Percentiles rank a stretch among this genome's conserved stretches.
Conservation (phyloP, 2,797 vertebrate genomes). For the Brachyrhaphis roseni region DNA sequence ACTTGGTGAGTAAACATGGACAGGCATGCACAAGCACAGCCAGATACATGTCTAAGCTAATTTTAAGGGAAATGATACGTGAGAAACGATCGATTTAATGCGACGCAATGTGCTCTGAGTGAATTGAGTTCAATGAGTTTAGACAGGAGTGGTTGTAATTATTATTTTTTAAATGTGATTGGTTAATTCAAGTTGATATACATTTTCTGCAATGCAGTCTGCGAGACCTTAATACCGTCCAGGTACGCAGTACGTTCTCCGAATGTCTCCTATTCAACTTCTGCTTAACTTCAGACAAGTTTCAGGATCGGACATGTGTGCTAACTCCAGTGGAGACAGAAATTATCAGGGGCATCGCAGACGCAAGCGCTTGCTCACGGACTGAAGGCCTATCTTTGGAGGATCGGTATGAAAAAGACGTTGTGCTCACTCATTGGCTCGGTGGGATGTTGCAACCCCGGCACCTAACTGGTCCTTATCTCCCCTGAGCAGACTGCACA, state of each 20-base stretch:
- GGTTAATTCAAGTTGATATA: background rate
- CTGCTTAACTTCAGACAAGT: conserved; percentile 38
- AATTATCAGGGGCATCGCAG: conserved; percentile 74
- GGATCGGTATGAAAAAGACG: conserved; percentile 79
- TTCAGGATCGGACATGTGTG: conserved; percentile 37
- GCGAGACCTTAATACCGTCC: background rate
- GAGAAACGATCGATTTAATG: conserved; percentile 7
- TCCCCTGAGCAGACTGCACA: conserved; percentile 80
- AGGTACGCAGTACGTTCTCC: conserved; percentile 9
- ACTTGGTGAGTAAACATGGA: conserved; percentile 30
- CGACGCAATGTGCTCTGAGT: background rate
- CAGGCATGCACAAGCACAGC: conserved; percentile 10
- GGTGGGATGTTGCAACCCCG: conserved; percentile 85
- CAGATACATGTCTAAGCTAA: background rate
- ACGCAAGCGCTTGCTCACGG: conserved; percentile 39
- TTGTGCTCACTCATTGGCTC: conserved; percentile 81
- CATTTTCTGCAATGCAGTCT: background rate
- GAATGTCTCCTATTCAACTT: conserved; percentile 29
- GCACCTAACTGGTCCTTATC: conserved; percentile 85
- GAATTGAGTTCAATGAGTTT: background rate
- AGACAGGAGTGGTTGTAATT: background rate
- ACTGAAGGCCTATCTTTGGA: conserved; percentile 74
- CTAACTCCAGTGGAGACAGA: conserved; percentile 65
- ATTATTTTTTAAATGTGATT: background rate
- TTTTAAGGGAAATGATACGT: conserved; percentile 1